phyloP scores from a whole-genome alignment of 53 echinoderm and acorn worm species.

The Echinometra lucunter region DNA sequence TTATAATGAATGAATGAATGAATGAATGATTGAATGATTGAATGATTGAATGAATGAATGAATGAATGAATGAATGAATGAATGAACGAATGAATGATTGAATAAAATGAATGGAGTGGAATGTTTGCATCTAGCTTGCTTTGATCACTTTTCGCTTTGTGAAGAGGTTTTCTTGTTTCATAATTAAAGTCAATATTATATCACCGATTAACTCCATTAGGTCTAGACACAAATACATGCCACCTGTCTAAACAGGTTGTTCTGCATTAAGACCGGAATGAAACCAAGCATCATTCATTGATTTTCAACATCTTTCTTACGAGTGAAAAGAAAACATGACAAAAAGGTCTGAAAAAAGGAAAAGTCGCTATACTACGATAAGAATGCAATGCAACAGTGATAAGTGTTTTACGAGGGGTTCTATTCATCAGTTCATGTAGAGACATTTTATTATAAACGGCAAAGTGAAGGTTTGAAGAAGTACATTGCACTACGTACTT shows the following conservation, averaged over 20 bases:
- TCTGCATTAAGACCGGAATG: neutral
- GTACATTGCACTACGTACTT: slow-evolving; percentile 35
- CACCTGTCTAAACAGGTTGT: neutral
- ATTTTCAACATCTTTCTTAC: neutral
- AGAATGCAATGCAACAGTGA: neutral
- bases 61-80: no score
- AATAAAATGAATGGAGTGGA: no score
- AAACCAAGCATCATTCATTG: neutral
- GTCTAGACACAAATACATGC: neutral
- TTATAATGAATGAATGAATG: no score
- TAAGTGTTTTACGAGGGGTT: neutral
- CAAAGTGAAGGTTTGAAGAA: neutral
- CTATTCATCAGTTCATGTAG: no score
- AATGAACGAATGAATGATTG: no score
- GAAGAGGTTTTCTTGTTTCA: no score
- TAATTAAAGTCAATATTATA: neutral
- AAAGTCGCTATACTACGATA: neutral
- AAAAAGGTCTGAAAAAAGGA: no score
- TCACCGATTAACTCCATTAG: neutral
- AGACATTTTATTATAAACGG: neutral
- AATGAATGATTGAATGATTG: no score
- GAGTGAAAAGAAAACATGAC: neutral
- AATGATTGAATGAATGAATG: no score
- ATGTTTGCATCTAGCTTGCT: no score
- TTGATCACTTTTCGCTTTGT: no score